Evolutionary conservation across 2,113 vertebrate species (phyloP).

Genomic region (Spea multiplicata): DNA sequence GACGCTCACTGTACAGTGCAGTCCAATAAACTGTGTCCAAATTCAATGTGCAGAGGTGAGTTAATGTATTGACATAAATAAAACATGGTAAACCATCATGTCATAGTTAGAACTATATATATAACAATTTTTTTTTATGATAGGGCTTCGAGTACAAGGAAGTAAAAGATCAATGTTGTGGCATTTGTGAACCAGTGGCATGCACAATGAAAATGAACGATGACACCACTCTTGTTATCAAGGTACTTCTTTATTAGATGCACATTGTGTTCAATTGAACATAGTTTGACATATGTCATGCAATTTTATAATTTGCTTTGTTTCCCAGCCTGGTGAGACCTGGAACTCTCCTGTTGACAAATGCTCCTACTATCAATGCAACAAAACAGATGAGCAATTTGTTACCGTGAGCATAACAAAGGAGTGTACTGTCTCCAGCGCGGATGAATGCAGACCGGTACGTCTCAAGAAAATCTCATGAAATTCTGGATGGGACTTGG

Average conservation of each 20-base stretch:
- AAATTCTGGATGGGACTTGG: neutral
- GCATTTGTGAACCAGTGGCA: conserved; percentile 46
- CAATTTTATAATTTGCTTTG: neutral
- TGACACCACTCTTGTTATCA: neutral
- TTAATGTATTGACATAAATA: neutral
- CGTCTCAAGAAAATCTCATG: no score
- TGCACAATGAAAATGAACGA: conserved; percentile 49
- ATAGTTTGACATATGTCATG: no score
- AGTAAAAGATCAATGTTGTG: conserved; percentile 57
- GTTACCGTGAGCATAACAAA: neutral
- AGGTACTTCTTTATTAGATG: conserved; percentile 46
- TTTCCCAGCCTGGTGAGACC: conserved; percentile 5
- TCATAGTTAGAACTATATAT: neutral
- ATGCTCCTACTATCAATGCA: neutral
- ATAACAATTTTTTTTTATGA: neutral
- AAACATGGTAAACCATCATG: neutral
- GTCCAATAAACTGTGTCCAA: conserved; percentile 42
- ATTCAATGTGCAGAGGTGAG: conserved; percentile 60
- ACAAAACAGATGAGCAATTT: neutral
- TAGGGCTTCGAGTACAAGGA: conserved; percentile 63
- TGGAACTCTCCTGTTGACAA: neutral
- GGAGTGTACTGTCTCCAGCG: neutral
- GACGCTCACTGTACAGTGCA: conserved; percentile 54
- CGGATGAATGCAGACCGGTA: neutral
- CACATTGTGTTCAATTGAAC: neutral